Base-by-base conservation (phyloP, 2,113 vertebrate genomes). In the Petroica traversi region DNA sequence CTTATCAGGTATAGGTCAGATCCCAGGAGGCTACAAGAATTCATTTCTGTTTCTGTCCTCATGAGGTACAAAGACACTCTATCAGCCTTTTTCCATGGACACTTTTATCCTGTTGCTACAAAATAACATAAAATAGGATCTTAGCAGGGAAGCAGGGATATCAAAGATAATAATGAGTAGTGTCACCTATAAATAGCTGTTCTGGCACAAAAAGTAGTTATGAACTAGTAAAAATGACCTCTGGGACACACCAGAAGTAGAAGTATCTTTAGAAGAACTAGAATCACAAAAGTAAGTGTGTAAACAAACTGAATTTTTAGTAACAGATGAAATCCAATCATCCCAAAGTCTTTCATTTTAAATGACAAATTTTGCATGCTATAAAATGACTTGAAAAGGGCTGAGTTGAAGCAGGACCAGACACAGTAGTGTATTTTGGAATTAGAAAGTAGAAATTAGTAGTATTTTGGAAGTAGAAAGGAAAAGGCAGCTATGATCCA, bases 341-440 rank as follows among this genome's bases (percentile, higher is more conserved):
- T 69, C 5, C 15, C 23, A 25, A 72, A 34, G 22, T n/a, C 22
- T 64, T 88, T 68, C 8, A 48, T 7, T 84, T 57, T 13, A 24
- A 83, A 76, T 36, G 43, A 52, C 22, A 76, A 76, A 48, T 64
- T 68, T 46, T 0, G 1, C 8, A 24, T 48, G 20, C 4, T 51
- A 29, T 29, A 68, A 88, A 83, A 59, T 3, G 0, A 68, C 19
- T 75, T 82, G 52, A 55, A 92, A 78, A 62, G 4, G 19, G 9
- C 7, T 5, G 15, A n/a, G 17, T 58, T 49, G 57, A 85, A 90
- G 25, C 7, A 66, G 38, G 28, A 62, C 11, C 4, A 12, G 54
- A 55, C 15, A 14, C 0, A 0, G 17, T 8, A 68, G 4, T 8
- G 15, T 28, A 61, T 49, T 71, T 62, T 62, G 29, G 34, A 78